phyloP scores from a whole-genome alignment of 2,888 invertebrate genomes.

The Ichneumon xanthorius region DNA sequence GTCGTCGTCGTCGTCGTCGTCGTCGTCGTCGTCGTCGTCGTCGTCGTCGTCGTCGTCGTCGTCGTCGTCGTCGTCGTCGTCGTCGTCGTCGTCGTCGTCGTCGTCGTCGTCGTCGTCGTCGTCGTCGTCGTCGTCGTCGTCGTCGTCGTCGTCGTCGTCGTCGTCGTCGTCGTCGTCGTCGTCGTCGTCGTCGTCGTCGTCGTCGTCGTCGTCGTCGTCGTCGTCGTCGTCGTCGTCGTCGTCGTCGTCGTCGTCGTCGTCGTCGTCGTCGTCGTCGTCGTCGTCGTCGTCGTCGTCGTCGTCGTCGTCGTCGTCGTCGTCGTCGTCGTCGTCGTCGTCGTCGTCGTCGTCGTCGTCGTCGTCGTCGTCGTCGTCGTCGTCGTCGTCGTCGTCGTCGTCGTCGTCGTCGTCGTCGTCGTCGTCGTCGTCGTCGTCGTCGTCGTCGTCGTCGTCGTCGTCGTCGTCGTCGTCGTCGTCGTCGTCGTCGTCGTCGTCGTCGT shows the following conservation, averaged over 20 bases:
- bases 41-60: constrained; percentile 11
- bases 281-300: background rate
- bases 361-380: background rate
- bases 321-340: background rate
- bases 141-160: background rate
- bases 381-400: constrained; percentile 7
- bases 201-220: constrained; percentile 7
- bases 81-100: constrained; percentile 18
- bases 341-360: constrained; percentile 17
- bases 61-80: background rate
- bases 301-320: constrained; percentile 18
- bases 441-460: constrained; percentile 18
- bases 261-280: constrained; percentile 18
- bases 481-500: constrained; percentile 18
- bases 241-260: background rate
- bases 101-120: background rate
- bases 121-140: constrained; percentile 18
- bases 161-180: constrained; percentile 17
- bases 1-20: background rate
- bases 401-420: constrained; percentile 11
- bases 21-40: constrained; percentile 7
- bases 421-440: background rate
- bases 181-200: background rate
- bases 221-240: constrained; percentile 11
- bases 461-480: background rate